These are phyloP conservation scores for Ormyrus thymus DNA, from an alignment of 2,888 invertebrate species.

Conservation along the genomic window DNA sequence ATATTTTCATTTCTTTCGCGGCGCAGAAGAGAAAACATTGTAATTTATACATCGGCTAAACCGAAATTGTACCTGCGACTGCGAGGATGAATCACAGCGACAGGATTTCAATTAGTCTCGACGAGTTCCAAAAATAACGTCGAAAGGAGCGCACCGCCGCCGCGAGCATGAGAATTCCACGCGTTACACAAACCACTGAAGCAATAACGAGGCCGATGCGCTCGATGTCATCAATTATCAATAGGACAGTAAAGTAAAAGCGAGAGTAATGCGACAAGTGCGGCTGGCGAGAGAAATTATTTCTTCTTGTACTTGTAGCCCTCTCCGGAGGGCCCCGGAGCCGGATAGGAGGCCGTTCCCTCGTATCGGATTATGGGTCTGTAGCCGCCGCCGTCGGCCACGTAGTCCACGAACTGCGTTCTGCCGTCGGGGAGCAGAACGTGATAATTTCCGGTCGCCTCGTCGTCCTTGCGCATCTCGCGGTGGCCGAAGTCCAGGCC, in stretches of 20 bases:
- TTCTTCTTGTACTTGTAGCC: slow-evolving; percentile 66
- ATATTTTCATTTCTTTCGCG: no score
- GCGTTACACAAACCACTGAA: no score
- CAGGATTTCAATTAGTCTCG: background rate
- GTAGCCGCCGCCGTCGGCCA: slow-evolving; percentile 80
- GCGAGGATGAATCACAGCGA: background rate
- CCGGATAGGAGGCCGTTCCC: slow-evolving; percentile 71
- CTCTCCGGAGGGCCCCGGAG: slow-evolving; percentile 61
- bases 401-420: slow-evolving; percentile 81
- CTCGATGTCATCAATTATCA: no score
- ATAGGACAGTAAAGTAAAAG: no score
- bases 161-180: no score
- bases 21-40: no score
- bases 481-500: slow-evolving; percentile 81
- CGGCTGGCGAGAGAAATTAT: background rate
- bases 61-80: background rate
- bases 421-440: slow-evolving; percentile 81
- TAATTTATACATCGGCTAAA: no score
- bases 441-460: slow-evolving; percentile 81
- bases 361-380: slow-evolving; percentile 79
- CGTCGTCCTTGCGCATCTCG: slow-evolving; percentile 80
- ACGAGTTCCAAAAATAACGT: no score
- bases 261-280: no score
- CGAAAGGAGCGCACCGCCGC: no score
- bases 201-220: no score